Evolutionary conservation across 2,113 vertebrate genomes (phyloP).

Genomic region (Spheniscus mendiculus): DNA sequence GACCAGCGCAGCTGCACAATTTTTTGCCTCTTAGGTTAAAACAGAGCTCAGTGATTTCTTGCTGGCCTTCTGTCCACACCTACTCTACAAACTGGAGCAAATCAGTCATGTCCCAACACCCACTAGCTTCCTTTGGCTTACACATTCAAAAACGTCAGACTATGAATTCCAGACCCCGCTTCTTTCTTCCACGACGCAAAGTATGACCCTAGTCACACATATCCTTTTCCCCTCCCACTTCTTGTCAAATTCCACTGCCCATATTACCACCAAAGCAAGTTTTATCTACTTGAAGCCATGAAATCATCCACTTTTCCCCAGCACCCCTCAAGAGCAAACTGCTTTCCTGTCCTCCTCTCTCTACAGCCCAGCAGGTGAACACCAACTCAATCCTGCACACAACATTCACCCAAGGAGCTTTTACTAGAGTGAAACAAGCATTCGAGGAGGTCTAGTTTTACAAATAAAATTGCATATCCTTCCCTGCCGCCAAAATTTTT

Average conservation of each 20-base stretch:
- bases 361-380: not conserved
- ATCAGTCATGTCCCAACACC: constrained; percentile 1
- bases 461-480: not conserved
- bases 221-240: not conserved
- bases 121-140: constrained; percentile 8
- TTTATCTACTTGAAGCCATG: not conserved
- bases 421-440: not conserved
- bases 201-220: not conserved
- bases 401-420: not conserved
- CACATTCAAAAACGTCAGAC: not conserved
- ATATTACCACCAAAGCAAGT: not conserved
- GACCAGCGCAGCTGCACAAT: not conserved
- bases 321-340: not conserved
- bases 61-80: not conserved
- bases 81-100: not conserved
- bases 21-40: not conserved
- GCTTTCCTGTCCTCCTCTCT: not conserved
- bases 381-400: not conserved
- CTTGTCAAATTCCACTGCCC: constrained; percentile 1
- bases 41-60: not conserved
- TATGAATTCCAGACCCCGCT: not conserved
- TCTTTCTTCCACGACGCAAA: not conserved
- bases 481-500: not conserved
- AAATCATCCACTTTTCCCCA: not conserved
- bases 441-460: not conserved